phyloP scores from a whole-genome alignment of 2,797 vertebrate genomes.

The Sternarchorhynchus goeldii region DNA sequence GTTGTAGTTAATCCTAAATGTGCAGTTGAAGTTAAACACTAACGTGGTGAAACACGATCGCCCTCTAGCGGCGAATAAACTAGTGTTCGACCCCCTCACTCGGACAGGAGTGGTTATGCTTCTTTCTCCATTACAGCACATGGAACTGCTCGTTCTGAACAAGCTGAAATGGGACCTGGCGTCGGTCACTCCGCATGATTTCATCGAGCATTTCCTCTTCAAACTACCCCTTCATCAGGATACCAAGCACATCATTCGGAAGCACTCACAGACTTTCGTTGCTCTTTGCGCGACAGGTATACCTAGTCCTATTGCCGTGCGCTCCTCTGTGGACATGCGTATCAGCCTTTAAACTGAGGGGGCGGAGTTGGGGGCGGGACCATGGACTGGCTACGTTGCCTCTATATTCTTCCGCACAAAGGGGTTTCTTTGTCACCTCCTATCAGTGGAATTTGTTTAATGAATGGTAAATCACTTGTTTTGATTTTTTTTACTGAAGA shows the following conservation, averaged over 20 bases:
- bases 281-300: constrained; percentile 98
- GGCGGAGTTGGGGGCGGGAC: no score
- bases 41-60: background rate
- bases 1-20: no score
- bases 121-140: constrained; percentile 79
- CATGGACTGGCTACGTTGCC: no score
- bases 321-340: no score
- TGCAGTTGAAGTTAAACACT: constrained; percentile 37
- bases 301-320: no score
- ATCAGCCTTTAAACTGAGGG: no score
- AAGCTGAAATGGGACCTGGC: constrained; percentile 99
- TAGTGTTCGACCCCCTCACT: constrained; percentile 13
- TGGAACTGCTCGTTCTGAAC: constrained; percentile 95
- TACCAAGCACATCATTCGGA: constrained; percentile 93
- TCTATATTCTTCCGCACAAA: no score
- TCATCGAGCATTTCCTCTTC: constrained; percentile 97
- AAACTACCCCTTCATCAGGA: constrained; percentile 90
- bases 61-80: constrained; percentile 50
- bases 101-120: constrained; percentile 32
- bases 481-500: no score
- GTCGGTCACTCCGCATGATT: constrained; percentile 94
- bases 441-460: no score
- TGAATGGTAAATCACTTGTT: no score
- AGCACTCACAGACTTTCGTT: constrained; percentile 97
- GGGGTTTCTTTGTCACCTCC: no score